Evolutionary conservation across 2,113 vertebrate species (phyloP), one percentile per base, ranked within the genome.

Genomic region (Eudorcas thomsonii): DNA sequence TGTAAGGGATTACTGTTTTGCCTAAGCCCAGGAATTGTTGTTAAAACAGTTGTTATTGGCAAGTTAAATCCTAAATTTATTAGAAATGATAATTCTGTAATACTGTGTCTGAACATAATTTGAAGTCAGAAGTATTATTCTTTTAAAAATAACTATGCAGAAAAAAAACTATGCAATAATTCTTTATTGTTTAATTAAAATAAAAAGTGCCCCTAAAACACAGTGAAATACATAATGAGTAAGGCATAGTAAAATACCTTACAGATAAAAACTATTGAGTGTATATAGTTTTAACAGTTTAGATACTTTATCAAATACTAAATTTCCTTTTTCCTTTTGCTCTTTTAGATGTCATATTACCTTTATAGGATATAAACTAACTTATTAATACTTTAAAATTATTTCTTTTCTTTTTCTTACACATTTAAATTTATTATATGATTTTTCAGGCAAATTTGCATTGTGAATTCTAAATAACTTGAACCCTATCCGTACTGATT

Each of bases 71-170:
- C 28, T 89, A 43, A 86, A 50, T 83, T 60, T 86, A 71, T 60
- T 57, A 95, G 55, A 97, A 94, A 96, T 52, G 28, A n/a, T n/a
- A 96, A 97, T 91, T 92, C 26, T 96, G 4, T n/a, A 91, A 97
- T 95, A 92, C 54, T 36, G 16, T 59, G 15, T 45, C 3, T 90
- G 33, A 95, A 80, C 55, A 86, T 25, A 96, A 54, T 80, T 82
- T 84, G 30, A 91, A 97, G 54, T 78, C 12, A 39, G 33, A 85
- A 86, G 4, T 14, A 90, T 77, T 57, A 82, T 26, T 88, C 17
- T 52, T 23, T 90, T 57, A 93, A 48, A 52, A 90, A 50, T n/a
- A 95, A 86, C 54, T 36, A 78, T 25, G 78, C 67, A 39, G 21
- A 39, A 71, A 71, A 39, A 21, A 3, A 71, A 21, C 64, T 36